Percentiles rank a stretch among this genome's conserved stretches.
Evolutionary conservation across 2,113 vertebrate genomes (phyloP).

Genomic region (Diglossa brunneiventris): DNA sequence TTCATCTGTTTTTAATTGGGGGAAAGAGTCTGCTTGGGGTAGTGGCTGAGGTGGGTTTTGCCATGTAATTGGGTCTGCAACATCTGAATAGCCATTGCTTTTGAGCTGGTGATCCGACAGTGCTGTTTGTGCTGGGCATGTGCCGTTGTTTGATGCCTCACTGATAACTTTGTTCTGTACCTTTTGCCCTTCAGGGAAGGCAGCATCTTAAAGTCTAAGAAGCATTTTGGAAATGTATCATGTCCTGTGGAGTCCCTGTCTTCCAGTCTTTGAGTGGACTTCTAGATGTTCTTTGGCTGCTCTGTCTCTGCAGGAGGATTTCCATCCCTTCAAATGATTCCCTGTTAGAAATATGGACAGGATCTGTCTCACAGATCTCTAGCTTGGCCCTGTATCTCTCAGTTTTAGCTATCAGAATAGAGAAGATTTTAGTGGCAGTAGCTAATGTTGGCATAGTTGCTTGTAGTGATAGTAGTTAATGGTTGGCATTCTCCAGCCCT

Average conservation of each 20-base stretch:
- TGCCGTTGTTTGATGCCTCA: background rate
- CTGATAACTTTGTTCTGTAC: background rate
- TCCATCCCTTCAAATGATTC: background rate
- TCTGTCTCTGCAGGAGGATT: background rate
- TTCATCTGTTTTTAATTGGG: background rate
- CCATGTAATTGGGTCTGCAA: background rate
- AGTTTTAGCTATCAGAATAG: background rate
- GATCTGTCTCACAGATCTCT: background rate
- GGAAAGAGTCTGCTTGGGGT: background rate
- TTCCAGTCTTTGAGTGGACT: background rate
- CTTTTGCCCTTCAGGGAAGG: background rate
- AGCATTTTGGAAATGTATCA: background rate
- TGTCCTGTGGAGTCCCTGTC: background rate
- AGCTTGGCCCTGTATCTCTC: background rate
- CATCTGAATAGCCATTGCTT: background rate
- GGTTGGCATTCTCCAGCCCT: background rate
- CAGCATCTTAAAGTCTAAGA: background rate
- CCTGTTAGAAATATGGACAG: background rate
- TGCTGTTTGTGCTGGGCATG: background rate
- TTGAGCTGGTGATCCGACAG: background rate
- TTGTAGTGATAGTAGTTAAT: background rate
- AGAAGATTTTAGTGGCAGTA: background rate
- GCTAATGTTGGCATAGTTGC: background rate
- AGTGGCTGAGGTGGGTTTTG: background rate
- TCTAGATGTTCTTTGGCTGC: background rate